Evolutionary conservation across 2,113 vertebrate genomes (phyloP).

Genomic region (Pandion haliaetus): DNA sequence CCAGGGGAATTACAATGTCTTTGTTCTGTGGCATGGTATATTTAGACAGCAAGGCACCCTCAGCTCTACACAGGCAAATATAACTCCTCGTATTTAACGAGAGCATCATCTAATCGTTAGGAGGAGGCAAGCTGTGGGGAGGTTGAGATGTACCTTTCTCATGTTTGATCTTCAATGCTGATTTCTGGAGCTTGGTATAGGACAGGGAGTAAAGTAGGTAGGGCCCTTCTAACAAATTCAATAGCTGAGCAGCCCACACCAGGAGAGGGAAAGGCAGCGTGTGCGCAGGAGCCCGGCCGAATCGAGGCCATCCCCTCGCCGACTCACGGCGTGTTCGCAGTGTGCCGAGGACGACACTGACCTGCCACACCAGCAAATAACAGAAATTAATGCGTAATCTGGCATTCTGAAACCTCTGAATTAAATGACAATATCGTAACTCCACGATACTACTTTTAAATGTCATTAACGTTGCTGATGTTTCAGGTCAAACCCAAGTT

Average conservation of each 20-base stretch:
- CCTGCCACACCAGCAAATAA: background rate
- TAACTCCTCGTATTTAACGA: background rate
- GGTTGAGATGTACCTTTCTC: background rate
- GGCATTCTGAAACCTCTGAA: background rate
- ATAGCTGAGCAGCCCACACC: accelerated
- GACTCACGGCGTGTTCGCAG: accelerated
- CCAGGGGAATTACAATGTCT: background rate
- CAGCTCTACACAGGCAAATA: background rate
- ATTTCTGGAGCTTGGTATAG: background rate
- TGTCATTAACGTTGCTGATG: background rate
- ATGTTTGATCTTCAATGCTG: background rate
- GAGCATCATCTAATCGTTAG: background rate
- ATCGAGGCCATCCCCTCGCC: background rate
- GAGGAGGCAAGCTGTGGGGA: background rate
- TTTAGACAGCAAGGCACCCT: background rate
- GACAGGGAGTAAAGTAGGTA: accelerated
- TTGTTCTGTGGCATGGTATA: background rate
- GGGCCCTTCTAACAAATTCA: background rate
- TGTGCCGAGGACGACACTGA: accelerated
- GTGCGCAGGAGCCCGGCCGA: background rate
- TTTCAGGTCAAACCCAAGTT: background rate
- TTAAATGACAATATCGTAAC: background rate
- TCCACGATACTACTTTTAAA: background rate
- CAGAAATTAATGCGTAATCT: background rate
- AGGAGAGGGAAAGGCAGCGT: background rate